Conservation (phyloP, 2,797 vertebrate species). For the Tiaroga cobitis region DNA sequence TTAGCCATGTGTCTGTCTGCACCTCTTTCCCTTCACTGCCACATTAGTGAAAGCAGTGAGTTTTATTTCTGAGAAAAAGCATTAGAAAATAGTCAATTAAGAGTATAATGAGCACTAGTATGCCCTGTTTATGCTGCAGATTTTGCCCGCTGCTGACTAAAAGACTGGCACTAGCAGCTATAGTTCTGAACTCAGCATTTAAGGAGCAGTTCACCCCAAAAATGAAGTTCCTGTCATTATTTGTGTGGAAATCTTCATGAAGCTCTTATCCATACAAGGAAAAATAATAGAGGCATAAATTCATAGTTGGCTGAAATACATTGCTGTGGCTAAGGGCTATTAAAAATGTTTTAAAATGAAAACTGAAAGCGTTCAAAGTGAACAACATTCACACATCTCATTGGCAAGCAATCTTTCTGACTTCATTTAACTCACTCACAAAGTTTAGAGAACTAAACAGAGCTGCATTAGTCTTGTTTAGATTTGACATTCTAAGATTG, state of each 20-base stretch:
- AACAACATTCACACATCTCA: background rate
- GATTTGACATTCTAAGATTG: slow-evolving; percentile 39
- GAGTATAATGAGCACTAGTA: slow-evolving; percentile 1
- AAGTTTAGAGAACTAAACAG: slow-evolving; percentile 32
- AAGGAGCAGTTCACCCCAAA: background rate
- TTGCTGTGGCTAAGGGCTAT: background rate
- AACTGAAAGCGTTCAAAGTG: background rate
- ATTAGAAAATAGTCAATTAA: background rate
- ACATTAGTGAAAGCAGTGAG: slow-evolving; percentile 4
- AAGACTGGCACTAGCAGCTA: background rate
- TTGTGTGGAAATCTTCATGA: background rate
- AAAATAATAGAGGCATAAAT: background rate
- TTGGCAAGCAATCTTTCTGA: background rate
- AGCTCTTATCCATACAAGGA: background rate
- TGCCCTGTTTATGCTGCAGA: background rate
- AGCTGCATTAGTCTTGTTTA: slow-evolving; percentile 30
- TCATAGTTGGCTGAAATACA: background rate
- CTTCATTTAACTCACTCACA: background rate
- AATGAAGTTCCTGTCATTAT: background rate
- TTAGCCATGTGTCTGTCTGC: background rate
- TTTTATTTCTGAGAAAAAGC: background rate
- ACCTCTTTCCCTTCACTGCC: background rate
- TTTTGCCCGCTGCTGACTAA: background rate
- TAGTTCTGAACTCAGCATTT: slow-evolving; percentile 6
- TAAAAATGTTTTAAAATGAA: background rate